Percentiles rank a stretch among this genome's conserved stretches.
Evolutionary conservation across 2,888 invertebrate species (phyloP).

Genomic region (Orthosia gothica): DNA sequence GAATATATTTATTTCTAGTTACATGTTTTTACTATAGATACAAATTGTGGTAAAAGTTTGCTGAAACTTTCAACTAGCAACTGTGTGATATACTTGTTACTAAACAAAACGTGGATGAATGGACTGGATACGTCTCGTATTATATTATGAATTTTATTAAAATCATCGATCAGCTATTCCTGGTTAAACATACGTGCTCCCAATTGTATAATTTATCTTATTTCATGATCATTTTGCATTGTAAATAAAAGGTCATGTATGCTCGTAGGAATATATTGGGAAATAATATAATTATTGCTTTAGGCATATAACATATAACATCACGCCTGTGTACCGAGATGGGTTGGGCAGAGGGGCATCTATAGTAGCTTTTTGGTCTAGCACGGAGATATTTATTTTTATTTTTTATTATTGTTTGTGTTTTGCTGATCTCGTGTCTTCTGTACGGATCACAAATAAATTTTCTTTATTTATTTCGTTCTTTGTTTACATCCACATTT

Average conservation of each 20-base stretch:
- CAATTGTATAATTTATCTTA: constrained; percentile 53
- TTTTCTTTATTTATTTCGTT: too few species aligned
- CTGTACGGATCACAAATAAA: too few species aligned
- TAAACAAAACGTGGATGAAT: neutral
- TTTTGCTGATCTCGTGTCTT: too few species aligned
- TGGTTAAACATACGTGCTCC: constrained; percentile 43
- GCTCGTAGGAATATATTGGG: constrained; percentile 13
- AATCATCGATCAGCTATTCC: constrained; percentile 44
- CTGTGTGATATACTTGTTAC: neutral
- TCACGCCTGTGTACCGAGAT: too few species aligned
- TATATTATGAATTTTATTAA: constrained; percentile 8
- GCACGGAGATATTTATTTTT: too few species aligned
- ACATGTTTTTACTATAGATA: neutral
- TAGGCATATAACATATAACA: too few species aligned
- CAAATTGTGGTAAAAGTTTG: neutral
- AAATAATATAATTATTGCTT: constrained; percentile 2
- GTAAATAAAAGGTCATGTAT: constrained; percentile 32
- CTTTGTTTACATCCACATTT: too few species aligned
- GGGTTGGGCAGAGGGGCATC: too few species aligned
- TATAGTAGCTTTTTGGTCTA: too few species aligned
- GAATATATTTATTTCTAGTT: too few species aligned
- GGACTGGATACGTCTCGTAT: neutral
- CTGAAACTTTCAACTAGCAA: neutral
- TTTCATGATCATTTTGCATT: constrained; percentile 37
- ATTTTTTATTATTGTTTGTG: too few species aligned